Evolutionary conservation across 2,797 vertebrate species (phyloP).

Genomic region (Hypotaenidia okinawae): DNA sequence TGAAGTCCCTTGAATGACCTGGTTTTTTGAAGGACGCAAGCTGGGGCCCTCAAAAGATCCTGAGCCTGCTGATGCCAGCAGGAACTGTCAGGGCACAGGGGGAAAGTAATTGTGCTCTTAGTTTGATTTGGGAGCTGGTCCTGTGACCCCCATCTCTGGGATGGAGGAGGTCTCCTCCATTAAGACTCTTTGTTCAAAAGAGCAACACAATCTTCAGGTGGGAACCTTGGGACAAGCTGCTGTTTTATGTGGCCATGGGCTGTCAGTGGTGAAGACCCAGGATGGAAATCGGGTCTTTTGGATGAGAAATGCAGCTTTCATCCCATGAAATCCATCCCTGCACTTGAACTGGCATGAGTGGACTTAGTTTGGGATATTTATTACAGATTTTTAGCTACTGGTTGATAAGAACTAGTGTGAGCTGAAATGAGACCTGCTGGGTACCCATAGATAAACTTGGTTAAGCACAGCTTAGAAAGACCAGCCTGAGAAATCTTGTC

Average conservation of each 20-base stretch:
- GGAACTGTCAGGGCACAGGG: background rate
- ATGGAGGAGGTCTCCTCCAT: background rate
- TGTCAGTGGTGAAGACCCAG: background rate
- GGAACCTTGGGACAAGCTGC: background rate
- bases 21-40: background rate
- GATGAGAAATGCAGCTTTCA: background rate
- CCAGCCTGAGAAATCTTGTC: background rate
- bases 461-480: background rate
- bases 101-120: accelerated
- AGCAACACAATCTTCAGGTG: background rate
- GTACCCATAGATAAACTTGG: background rate
- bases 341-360: background rate
- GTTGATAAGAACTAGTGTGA: background rate
- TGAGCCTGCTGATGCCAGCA: background rate
- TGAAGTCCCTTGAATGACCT: background rate
- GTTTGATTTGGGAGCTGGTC: background rate
- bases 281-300: background rate
- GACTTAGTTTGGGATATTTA: background rate
- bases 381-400: background rate
- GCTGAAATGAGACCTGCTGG: background rate
- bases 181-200: background rate
- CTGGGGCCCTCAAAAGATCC: background rate
- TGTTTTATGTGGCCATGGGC: accelerated
- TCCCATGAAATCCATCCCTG: background rate
- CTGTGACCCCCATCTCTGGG: background rate